Base-by-base conservation (phyloP, 2,888 invertebrate species). In the Cantharis lateralis region DNA sequence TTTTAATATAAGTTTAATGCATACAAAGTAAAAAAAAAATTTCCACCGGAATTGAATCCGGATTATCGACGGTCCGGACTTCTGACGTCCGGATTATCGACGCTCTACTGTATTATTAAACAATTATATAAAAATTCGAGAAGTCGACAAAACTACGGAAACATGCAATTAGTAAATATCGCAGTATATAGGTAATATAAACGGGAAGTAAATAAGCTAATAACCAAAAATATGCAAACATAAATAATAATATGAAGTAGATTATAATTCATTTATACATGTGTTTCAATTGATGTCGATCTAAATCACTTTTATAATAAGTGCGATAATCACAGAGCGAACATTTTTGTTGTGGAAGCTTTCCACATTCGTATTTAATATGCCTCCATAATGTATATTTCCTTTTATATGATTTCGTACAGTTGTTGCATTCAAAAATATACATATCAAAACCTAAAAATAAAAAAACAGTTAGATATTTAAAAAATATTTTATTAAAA, bases 361-460 rank as follows among this genome's bases (percentile, higher is more conserved):
- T 82, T 68, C 91, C 91, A 85, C 95, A 95, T 85, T 94, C 94
- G 87, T 92, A 92, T 85, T 91, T 91, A 82, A 92, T 90, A 87
- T 94, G 94, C 78, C 93, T 91, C 84, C 91, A 91, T 75, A 94
- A 88, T 24, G 93, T 93, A 78, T 92, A 92, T 84, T 92, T 93
- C 87, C 91, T 91, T 86, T 92, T 92, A 90, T 95, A 95, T 76
- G 91, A 91, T 88, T 94, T 95, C 73, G 93, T 93, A 86, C 95
- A 95, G 80, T 89, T 89, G 81, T 90, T 90, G 88, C 93, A 93
- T 79, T 91, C 90, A 86, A 90, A 90, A 78, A n/a, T 66, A 66
- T 66, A 66, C 64, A 66, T 66, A 20, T 24, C 20, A 66, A 20
- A 66, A 10, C 24, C 48, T 48, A 48, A 48, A 48, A 48, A 48